Evolutionary conservation across 2,797 vertebrate species (phyloP).

Genomic region (Coregonus suidteri): DNA sequence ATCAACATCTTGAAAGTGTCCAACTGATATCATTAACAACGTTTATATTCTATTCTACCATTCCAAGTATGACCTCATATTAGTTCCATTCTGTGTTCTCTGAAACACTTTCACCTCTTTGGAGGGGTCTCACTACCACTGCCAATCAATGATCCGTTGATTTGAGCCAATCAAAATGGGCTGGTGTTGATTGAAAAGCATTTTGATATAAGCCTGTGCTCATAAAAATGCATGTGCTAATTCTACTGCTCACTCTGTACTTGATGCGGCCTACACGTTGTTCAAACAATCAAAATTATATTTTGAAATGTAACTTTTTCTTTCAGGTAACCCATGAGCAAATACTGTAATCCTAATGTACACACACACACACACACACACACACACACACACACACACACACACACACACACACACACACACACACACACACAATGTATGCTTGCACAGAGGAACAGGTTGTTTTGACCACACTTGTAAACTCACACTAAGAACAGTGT

Average conservation of each 20-base stretch:
- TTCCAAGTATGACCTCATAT: neutral
- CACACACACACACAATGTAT: neutral
- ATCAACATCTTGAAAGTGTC: neutral
- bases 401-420: neutral
- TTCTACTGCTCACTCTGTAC: neutral
- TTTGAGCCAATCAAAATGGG: neutral
- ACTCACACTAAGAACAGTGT: neutral
- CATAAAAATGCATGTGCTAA: neutral
- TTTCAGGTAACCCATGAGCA: neutral
- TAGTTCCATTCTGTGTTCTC: neutral
- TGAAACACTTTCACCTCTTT: neutral
- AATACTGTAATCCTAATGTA: neutral
- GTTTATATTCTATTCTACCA: neutral
- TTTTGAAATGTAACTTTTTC: neutral
- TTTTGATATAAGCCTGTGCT: neutral
- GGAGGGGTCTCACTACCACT: neutral
- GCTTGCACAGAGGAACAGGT: neutral
- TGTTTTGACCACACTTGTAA: conserved; percentile 15
- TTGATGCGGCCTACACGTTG: neutral
- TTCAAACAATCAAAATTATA: neutral
- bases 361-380: neutral
- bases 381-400: conserved; percentile 1
- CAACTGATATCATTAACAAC: neutral
- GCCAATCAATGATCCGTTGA: neutral
- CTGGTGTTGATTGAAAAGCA: neutral